Percentiles rank a stretch among this genome's conserved stretches.
These are phyloP conservation scores for Drymonia ruficornis DNA, from an alignment of 2,888 invertebrate genomes.

Conservation along the genomic window DNA sequence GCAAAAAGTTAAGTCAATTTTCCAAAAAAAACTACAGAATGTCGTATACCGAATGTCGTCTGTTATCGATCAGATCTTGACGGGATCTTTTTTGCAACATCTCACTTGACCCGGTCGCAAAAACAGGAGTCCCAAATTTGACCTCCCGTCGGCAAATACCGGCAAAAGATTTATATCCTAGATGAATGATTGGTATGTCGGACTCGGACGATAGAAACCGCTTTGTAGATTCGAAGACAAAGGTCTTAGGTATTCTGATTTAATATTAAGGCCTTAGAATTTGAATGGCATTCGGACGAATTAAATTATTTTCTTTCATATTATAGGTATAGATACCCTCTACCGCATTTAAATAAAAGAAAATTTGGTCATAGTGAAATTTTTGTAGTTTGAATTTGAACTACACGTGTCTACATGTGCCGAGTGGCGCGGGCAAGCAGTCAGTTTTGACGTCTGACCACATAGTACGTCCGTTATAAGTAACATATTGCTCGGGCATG, in stretches of 20 bases:
- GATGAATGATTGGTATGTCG: constrained; percentile 60
- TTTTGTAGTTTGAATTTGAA: no score
- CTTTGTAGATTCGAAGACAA: constrained; percentile 47
- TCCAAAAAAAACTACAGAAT: background rate
- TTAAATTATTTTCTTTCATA: background rate
- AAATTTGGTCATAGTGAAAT: no score
- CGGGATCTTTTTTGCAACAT: constrained; percentile 59
- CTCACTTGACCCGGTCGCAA: constrained; percentile 64
- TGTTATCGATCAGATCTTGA: constrained; percentile 61
- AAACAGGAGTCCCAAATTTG: constrained; percentile 59
- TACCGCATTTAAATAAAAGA: no score
- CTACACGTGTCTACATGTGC: no score
- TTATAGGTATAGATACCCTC: no score
- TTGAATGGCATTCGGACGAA: constrained; percentile 21
- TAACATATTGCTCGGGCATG: no score
- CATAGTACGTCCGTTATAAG: no score
- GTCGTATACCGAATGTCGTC: constrained; percentile 34
- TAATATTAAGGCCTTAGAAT: constrained; percentile 31
- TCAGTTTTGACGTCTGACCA: no score
- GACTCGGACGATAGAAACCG: constrained; percentile 35
- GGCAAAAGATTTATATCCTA: constrained; percentile 67
- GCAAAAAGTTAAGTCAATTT: no score
- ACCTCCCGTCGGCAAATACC: constrained; percentile 59
- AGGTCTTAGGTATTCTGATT: constrained; percentile 37
- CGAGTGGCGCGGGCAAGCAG: no score